These are phyloP conservation scores for Andinoacara biseriatus DNA, from an alignment of 2,113 vertebrate species.

Conservation along the genomic window DNA sequence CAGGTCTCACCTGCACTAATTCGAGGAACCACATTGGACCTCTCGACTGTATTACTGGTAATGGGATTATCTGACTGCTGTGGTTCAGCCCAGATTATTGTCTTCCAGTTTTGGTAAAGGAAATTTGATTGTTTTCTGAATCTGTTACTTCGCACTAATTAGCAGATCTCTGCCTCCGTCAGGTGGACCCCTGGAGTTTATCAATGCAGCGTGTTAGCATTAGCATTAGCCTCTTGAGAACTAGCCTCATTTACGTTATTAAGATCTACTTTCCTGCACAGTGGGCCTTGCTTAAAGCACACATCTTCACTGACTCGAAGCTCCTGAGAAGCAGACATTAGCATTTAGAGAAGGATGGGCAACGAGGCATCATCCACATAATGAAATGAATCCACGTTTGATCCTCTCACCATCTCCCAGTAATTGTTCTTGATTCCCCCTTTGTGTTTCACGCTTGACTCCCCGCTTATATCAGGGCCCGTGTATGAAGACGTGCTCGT, in stretches of 20 bases:
- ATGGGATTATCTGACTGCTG: fast-evolving
- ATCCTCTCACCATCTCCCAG: constrained; percentile 53
- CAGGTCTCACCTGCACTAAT: no score
- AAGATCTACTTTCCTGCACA: background rate
- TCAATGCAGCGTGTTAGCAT: background rate
- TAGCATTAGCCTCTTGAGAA: background rate
- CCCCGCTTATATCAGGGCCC: constrained; percentile 49
- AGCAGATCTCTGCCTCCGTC: background rate
- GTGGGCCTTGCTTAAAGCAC: background rate
- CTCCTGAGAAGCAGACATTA: constrained; percentile 52
- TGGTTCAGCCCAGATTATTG: fast-evolving
- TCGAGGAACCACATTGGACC: fast-evolving
- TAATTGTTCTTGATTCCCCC: constrained; percentile 76
- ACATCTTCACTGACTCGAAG: constrained; percentile 5
- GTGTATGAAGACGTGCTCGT: constrained; percentile 56
- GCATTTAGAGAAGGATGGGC: constrained; percentile 34
- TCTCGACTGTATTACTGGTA: background rate
- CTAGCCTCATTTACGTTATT: background rate
- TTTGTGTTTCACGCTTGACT: constrained; percentile 76
- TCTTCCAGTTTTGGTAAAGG: background rate
- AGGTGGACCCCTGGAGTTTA: background rate
- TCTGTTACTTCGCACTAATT: background rate
- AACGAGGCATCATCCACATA: constrained; percentile 51
- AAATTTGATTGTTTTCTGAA: no score
- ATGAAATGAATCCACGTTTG: constrained; percentile 67